A percentile compares a stretch with the other conserved stretches of the same genome.
Evolutionary conservation across 92 coral and sea anemone genomes (phyloP).

Genomic region (Ricordea florida): DNA sequence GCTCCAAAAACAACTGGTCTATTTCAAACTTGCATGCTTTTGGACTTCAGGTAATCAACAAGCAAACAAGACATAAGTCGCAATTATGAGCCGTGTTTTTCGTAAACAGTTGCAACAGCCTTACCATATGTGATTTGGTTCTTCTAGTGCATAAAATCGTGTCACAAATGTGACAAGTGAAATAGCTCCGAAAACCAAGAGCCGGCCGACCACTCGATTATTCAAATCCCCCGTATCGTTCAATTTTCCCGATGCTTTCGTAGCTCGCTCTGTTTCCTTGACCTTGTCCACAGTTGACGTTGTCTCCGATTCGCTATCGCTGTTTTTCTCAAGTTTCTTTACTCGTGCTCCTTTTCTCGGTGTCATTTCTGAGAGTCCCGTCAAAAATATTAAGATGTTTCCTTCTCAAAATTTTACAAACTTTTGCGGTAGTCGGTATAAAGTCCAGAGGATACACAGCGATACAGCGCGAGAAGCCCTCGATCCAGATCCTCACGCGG

Average conservation of each 20-base stretch:
- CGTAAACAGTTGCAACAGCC: background rate
- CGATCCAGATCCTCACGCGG: background rate
- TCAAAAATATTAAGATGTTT: background rate
- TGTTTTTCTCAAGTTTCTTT: conserved; percentile 42
- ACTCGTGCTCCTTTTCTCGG: conserved; percentile 1
- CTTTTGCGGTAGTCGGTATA: too few species aligned
- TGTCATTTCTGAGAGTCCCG: background rate
- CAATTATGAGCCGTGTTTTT: background rate
- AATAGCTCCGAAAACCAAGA: conserved; percentile 67
- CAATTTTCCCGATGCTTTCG: background rate
- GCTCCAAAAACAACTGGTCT: too few species aligned
- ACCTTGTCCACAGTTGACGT: background rate
- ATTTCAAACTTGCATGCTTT: too few species aligned
- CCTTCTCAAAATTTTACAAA: too few species aligned
- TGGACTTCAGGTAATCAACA: too few species aligned
- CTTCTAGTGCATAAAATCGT: conserved; percentile 72
- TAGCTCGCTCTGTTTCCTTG: background rate
- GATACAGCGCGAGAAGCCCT: background rate
- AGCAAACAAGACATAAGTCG: background rate
- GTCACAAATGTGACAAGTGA: conserved; percentile 74
- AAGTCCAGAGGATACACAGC: too few species aligned
- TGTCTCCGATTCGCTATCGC: conserved; percentile 43
- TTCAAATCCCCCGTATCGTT: background rate
- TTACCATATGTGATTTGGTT: conserved; percentile 95
- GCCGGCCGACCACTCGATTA: conserved; percentile 29